These are phyloP conservation scores for Drosophila stalkeri DNA, from an alignment of 2,888 invertebrate genomes.

Conservation along the genomic window DNA sequence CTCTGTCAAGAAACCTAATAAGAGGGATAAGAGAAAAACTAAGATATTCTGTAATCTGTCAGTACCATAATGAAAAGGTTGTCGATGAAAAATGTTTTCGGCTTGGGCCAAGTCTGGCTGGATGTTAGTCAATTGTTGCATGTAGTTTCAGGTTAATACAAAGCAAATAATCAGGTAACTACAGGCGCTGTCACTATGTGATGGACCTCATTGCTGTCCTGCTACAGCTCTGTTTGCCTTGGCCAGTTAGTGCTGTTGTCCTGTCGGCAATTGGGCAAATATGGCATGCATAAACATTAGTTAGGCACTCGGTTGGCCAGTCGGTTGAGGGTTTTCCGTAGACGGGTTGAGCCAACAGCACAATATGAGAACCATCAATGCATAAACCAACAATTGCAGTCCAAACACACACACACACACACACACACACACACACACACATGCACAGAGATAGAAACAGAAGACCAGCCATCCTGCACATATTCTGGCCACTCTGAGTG, in stretches of 20 bases:
- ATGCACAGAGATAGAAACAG: background rate
- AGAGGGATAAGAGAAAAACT: background rate
- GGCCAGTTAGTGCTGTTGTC: slow-evolving; percentile 44
- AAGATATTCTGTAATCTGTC: background rate
- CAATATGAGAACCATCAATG: slow-evolving; percentile 53
- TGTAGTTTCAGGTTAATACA: slow-evolving; percentile 40
- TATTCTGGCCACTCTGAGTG: slow-evolving; percentile 18
- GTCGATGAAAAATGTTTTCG: slow-evolving; percentile 20
- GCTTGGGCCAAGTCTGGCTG: background rate
- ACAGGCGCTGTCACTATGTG: slow-evolving; percentile 21
- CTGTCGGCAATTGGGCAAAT: slow-evolving; percentile 58
- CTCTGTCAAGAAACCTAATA: background rate
- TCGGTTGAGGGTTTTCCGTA: slow-evolving; percentile 27
- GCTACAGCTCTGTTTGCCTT: slow-evolving; percentile 28
- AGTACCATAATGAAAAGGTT: slow-evolving; percentile 22
- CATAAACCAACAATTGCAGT: slow-evolving; percentile 56
- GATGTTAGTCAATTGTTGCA: slow-evolving; percentile 8
- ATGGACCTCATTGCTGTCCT: slow-evolving; percentile 7
- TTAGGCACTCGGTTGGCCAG: slow-evolving; percentile 39
- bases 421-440: slow-evolving; percentile 1
- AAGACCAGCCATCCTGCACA: slow-evolving; percentile 8
- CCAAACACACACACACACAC: slow-evolving; percentile 29
- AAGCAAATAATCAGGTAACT: slow-evolving; percentile 47
- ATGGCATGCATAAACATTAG: slow-evolving; percentile 64
- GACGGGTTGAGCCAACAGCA: slow-evolving; percentile 15